A percentile compares a stretch with the other conserved stretches of the same genome.
phyloP scores from a whole-genome alignment of 1,140 invertebrate genomes.

The Drosophila athabasca region DNA sequence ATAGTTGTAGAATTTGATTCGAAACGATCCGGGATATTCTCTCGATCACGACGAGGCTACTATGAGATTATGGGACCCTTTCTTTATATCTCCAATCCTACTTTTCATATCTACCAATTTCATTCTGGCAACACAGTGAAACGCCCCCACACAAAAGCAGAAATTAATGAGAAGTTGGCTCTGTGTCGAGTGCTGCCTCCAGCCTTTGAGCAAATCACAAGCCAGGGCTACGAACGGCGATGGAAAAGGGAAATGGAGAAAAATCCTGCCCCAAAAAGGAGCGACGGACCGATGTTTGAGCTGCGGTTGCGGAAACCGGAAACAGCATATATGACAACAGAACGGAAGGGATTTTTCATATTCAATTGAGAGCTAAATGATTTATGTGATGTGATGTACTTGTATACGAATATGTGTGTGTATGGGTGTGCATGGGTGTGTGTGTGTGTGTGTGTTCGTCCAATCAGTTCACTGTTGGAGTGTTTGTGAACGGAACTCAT shows the following conservation, averaged over 20 bases:
- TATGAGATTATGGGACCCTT: too few species aligned
- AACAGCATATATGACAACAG: conserved; percentile 83
- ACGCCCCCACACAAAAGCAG: too few species aligned
- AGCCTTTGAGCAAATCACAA: too few species aligned
- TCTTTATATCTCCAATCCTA: too few species aligned
- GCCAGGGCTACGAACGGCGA: too few species aligned
- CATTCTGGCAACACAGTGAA: too few species aligned
- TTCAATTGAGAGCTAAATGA: conserved; percentile 79
- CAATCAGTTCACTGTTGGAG: conserved; percentile 53
- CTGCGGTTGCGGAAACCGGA: conserved; percentile 76
- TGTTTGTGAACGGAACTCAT: conserved; percentile 75
- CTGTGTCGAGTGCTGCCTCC: too few species aligned
- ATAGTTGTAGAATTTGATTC: too few species aligned
- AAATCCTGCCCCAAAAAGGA: conserved; percentile 3
- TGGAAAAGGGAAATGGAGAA: conserved; percentile 31
- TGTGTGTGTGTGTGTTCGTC: conserved; percentile 28
- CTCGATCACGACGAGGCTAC: too few species aligned
- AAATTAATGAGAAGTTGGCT: too few species aligned
- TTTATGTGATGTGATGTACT: conserved; percentile 40
- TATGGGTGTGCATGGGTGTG: conserved; percentile 23
- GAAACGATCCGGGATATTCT: too few species aligned
- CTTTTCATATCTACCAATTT: too few species aligned
- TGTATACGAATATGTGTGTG: background rate
- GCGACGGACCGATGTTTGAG: conserved; percentile 44
- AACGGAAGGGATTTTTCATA: conserved; percentile 82